Base-by-base conservation (phyloP, 2,113 vertebrate species). In the Vulpes vulpes region DNA sequence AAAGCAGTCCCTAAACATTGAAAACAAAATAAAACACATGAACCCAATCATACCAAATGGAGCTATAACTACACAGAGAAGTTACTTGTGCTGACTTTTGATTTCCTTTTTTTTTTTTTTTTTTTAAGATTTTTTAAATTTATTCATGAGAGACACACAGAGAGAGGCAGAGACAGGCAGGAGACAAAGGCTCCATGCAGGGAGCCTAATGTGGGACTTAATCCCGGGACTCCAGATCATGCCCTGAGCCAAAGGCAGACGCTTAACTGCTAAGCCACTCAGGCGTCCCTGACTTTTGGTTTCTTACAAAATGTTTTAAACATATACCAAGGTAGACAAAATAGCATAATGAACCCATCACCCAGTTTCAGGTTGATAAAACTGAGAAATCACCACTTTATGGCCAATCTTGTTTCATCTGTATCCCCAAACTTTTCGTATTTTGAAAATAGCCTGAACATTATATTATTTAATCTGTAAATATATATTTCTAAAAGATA, bases 1-100 rank as follows among this genome's bases (percentile, higher is more conserved):
- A 95, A 81, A 95, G 49, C 76, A 83, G 25, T 74, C 19, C 79
- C 20, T 90, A 65, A 79, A 78, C 79, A 82, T 30, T 74, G 20
- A 82, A 86, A 93, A 43, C 32, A 73, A 65, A 93, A 84, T 32
- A 73, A 65, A 92, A n/a, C 49, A 74, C 0, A 32, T 23, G 22
- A 87, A 71, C 64, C 30, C 35, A 92, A 16, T 23, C n/a, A 71
- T 60, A 53, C 53, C 35, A 67, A 74, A 11, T 81, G 27, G 27
- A 89, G 22, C 67, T 82, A 23, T 74, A 74, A 76, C 20, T 38
- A 82, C 30, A 27, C 17, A 86, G 53, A 91, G 43, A 67, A 53
- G 27, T 87, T 73, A 81, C 20, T 73, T 91, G 51, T 79, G 8
- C 27, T 76, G 53, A 71, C 17, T 71, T 71, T 69, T 73, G 35